Evolutionary conservation across 1,140 invertebrate species (phyloP), one percentile per base, ranked within the genome.

Genomic region (Grapholita molesta): DNA sequence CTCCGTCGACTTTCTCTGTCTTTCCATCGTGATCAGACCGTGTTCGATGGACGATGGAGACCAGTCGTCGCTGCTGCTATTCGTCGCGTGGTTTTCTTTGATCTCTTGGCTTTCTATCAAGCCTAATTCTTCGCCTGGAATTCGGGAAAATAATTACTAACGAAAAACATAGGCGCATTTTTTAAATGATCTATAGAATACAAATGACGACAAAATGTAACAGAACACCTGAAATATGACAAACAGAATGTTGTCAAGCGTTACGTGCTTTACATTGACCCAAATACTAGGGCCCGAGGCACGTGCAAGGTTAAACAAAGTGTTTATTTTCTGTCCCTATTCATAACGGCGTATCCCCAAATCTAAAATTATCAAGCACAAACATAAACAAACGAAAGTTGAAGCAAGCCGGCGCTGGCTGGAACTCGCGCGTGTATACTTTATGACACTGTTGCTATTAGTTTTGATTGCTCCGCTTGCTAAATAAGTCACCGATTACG

Each of bases 311-410:
- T 89, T 89, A 78, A 76, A 78, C 76, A 73, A 74, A 32, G 68
- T 79, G 82, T 86, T 88, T 88, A 90, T 90, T 88, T 88, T 88
- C 77, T 75, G 71, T 82, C 83, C 82, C 79, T 84, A 87, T 80
- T 81, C 83, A 79, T 82, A 79, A 78, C 77, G 76, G 75, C 78
- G 82, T 79, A 85, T 84, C 77, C 79, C 76, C 77, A 82, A 83
- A 72, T 83, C 86, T 90, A 89, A 85, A 80, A 88, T 83, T 89
- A 85, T 73, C 79, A 84, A 83, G 80, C 82, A 80, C 76, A 88
- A 69, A 88, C 82, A 87, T 90, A 91, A 91, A 91, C 88, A 90
- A 89, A 88, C 81, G 77, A 77, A 80, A 79, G 76, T 75, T 80
- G 80, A 81, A 80, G 78, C 79, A 80, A 76, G 73, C 69, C 73